A percentile compares a stretch with the other conserved stretches of the same genome.
phyloP scores from a whole-genome alignment of 2,113 vertebrate genomes.

The Chionodraco myersi region DNA sequence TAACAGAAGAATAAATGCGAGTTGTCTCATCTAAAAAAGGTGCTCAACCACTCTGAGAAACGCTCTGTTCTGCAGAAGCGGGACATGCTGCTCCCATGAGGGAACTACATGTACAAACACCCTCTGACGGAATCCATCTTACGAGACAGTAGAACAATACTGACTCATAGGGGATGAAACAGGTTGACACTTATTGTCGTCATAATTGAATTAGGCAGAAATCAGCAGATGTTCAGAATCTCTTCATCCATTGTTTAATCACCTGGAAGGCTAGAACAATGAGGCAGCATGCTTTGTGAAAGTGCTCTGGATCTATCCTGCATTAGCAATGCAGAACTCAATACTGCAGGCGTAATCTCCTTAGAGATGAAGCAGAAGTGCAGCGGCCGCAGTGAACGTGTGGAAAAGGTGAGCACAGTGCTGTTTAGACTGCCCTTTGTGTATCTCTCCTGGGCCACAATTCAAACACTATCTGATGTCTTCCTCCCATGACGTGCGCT shows the following conservation, averaged over 20 bases:
- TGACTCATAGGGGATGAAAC: constrained; percentile 5
- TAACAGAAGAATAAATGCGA: constrained; percentile 14
- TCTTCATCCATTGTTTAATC: constrained; percentile 30
- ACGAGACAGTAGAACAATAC: constrained; percentile 20
- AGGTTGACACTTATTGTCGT: constrained; percentile 1
- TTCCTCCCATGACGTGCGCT: constrained; percentile 50
- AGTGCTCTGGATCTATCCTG: constrained; percentile 16
- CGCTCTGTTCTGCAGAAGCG: constrained; percentile 28
- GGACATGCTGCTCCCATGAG: constrained; percentile 28
- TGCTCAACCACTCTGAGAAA: constrained; percentile 14
- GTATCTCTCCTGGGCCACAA: constrained; percentile 38
- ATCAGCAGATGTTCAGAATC: constrained; percentile 31
- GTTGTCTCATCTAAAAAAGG: constrained; percentile 11
- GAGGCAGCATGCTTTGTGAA: neutral
- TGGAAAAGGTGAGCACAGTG: constrained; percentile 43
- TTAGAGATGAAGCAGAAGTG: constrained; percentile 11
- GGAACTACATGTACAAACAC: constrained; percentile 30
- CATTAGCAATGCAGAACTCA: constrained; percentile 14
- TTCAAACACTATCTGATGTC: constrained; percentile 59
- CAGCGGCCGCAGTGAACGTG: constrained; percentile 5
- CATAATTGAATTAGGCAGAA: constrained; percentile 39
- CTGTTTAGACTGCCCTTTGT: constrained; percentile 22
- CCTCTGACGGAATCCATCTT: constrained; percentile 36
- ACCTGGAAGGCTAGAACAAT: constrained; percentile 42
- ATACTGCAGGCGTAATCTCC: constrained; percentile 10